phyloP scores from a whole-genome alignment of 2,888 invertebrate species.

The Cheilosia urbana region DNA sequence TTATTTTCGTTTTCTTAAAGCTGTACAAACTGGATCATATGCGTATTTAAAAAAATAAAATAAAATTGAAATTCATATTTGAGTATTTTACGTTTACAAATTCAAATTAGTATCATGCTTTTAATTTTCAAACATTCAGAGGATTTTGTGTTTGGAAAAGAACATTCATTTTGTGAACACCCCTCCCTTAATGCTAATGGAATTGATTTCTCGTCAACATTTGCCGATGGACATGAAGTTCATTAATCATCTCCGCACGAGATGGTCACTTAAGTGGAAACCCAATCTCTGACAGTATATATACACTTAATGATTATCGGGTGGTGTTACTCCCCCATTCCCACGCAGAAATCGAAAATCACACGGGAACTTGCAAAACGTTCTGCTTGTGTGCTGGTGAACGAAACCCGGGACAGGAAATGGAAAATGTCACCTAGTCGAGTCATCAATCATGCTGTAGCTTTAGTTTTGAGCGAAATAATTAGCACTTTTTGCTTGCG shows the following conservation, averaged over 20 bases:
- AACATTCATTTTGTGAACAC: slow-evolving; percentile 9
- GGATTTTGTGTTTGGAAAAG: not conserved
- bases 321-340: not conserved
- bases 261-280: slow-evolving; percentile 31
- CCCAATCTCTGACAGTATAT: slow-evolving; percentile 34
- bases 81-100: slow-evolving; percentile 1
- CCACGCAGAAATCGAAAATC: slow-evolving; percentile 21
- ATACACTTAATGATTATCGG: slow-evolving; percentile 19
- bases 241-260: slow-evolving; percentile 63
- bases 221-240: not conserved
- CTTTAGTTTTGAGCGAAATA: slow-evolving; percentile 33
- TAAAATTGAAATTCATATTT: slow-evolving; percentile 13
- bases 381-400: slow-evolving; percentile 3
- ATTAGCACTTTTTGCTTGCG: slow-evolving; percentile 33
- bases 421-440: slow-evolving; percentile 60
- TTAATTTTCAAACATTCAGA: not conserved
- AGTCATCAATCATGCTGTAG: slow-evolving; percentile 60
- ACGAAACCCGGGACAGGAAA: slow-evolving; percentile 45
- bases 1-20: not conserved
- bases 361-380: slow-evolving; percentile 7
- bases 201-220: slow-evolving; percentile 24
- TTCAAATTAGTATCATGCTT: slow-evolving; percentile 36
- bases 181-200: not conserved
- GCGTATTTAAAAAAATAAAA: not conserved
- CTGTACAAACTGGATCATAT: slow-evolving; percentile 21